These are phyloP conservation scores for Nibea coibor DNA, from an alignment of 2,113 vertebrate genomes.

Conservation along the genomic window DNA sequence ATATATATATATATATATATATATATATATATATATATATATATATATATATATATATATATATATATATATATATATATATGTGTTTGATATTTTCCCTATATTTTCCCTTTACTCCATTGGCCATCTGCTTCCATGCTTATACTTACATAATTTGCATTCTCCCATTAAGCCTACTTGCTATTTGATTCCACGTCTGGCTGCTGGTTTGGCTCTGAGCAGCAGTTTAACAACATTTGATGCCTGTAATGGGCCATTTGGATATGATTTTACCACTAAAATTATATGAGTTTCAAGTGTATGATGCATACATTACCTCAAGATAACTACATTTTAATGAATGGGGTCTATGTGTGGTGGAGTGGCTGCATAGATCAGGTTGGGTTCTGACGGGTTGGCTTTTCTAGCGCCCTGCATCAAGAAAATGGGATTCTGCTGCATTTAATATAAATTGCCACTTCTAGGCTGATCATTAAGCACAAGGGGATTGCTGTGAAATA, in stretches of 20 bases:
- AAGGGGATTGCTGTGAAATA: neutral
- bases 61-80: no score
- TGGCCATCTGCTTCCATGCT: neutral
- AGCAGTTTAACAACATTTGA: slow-evolving; percentile 8
- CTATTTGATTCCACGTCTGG: neutral
- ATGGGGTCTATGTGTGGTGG: neutral
- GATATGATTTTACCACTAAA: neutral
- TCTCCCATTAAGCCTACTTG: neutral
- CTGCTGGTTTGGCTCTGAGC: slow-evolving; percentile 9
- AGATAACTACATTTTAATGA: slow-evolving; percentile 1
- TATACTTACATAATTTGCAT: neutral
- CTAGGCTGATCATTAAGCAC: neutral
- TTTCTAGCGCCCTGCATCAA: neutral
- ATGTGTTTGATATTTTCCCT: neutral
- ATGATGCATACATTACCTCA: neutral
- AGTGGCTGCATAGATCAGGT: neutral
- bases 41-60: no score
- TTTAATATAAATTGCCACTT: neutral
- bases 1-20: no score
- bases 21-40: no score
- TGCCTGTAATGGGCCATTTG: slow-evolving; percentile 19
- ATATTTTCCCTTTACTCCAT: neutral
- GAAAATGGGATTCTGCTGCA: neutral
- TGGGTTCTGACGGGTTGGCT: neutral
- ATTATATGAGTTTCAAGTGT: neutral